These are phyloP conservation scores for Heteractis magnifica DNA, from an alignment of 92 coral and sea anemone species.

Conservation along the genomic window DNA sequence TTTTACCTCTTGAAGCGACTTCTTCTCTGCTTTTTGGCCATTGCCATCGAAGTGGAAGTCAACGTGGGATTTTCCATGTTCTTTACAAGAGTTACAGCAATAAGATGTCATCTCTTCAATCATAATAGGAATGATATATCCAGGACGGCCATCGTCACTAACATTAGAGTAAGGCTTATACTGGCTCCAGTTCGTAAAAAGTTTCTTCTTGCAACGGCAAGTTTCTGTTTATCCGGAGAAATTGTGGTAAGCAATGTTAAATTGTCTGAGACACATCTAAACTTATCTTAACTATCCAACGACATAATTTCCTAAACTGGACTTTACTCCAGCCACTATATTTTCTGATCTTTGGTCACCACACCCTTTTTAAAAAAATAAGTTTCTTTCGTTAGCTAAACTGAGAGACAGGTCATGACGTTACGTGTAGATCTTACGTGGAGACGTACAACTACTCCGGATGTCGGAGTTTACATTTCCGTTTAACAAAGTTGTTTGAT, in stretches of 20 bases:
- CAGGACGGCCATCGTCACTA: slow-evolving; percentile 23
- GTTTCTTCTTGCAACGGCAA: slow-evolving; percentile 47
- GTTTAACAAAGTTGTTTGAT: too few relatives aligned
- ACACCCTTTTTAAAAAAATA: background rate
- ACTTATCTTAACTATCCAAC: background rate
- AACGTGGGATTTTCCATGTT: slow-evolving; percentile 22
- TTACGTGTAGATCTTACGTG: too few relatives aligned
- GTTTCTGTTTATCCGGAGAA: slow-evolving; percentile 36
- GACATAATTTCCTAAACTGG: background rate
- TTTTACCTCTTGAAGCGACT: slow-evolving; percentile 23
- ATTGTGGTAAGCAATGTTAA: background rate
- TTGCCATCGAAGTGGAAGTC: slow-evolving; percentile 22
- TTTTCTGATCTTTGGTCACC: background rate
- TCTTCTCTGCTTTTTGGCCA: slow-evolving; percentile 30
- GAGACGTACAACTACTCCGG: too few relatives aligned
- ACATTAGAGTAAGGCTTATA: slow-evolving; percentile 56
- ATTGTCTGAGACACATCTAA: background rate
- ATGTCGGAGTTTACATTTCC: too few relatives aligned
- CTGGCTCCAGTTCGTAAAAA: slow-evolving; percentile 60
- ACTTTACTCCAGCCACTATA: too few relatives aligned
- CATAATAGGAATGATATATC: slow-evolving; percentile 47
- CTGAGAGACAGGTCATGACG: too few relatives aligned
- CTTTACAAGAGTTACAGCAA: slow-evolving; percentile 52
- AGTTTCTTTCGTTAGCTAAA: too few relatives aligned
- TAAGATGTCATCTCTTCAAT: slow-evolving; percentile 24